Evolutionary conservation across 2,797 vertebrate genomes (phyloP), one percentile per base, ranked within the genome.

Genomic region (Poecilia wingei): DNA sequence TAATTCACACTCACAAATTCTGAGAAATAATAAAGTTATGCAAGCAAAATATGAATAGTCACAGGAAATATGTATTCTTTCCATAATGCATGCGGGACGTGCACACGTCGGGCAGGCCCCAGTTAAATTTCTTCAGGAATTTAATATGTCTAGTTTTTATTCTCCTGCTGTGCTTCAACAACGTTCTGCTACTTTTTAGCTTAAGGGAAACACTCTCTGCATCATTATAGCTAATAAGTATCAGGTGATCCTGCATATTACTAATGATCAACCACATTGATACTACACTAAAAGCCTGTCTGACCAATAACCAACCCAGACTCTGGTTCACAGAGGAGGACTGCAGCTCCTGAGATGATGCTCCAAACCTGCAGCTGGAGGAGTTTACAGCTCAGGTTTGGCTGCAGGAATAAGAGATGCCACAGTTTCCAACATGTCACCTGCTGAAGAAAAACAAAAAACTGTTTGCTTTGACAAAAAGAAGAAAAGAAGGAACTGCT

Each of bases 251-350:
- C 82, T 75, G 77, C 28, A 31, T 85, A 93, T 92, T 92, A 93
- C 86, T 91, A 94, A 95, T 94, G 91, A 95, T 94, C 92, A 94
- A 93, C 94, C 91, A 87, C 87, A 92, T 91, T 94, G 89, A 93
- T 95, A 95, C 93, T 95, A 95, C 93, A 95, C 92, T 91, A 59
- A 89, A 78, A 84, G 90, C 84, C 88, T 25, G 66, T 77, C 83
- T 82, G 74, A 90, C 79, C 87, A 89, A 88, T 92, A 90, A 92
- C 81, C 90, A 82, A 77, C 85, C 57, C 81, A 78, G 71, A 79
- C 80, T 78, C 76, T 81, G 55, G 76, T 85, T 83, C 61, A 82
- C 76, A 75, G 45, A 61, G 33, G 20, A 88, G 82, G 53, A 78
- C 71, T 66, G 47, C 53, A 12, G 46, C 72, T n/a, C 78, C 74